Conservation (phyloP, 2,888 invertebrate species). For the Platerodrilus igneus region DNA sequence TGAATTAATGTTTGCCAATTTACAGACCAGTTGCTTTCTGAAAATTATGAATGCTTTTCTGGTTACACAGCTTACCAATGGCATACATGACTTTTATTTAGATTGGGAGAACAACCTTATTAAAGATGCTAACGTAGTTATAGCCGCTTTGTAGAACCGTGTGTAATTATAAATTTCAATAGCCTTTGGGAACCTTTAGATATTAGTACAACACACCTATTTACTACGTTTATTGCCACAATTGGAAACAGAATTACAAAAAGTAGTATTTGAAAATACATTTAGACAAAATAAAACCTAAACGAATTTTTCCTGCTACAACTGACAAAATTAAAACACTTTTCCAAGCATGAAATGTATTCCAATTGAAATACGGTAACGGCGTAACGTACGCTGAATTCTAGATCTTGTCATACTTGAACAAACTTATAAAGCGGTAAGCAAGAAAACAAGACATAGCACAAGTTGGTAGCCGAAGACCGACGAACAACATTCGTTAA, state of each 20-base stretch:
- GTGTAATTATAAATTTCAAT: too few species aligned
- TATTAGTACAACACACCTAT: constrained; percentile 13
- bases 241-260: constrained; percentile 19
- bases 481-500: constrained; percentile 41
- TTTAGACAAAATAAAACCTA: constrained; percentile 24
- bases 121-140: too few species aligned
- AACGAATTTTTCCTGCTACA: constrained; percentile 17
- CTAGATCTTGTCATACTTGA: constrained; percentile 26
- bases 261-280: constrained; percentile 24
- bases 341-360: constrained; percentile 38
- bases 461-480: constrained; percentile 23
- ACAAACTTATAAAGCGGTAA: constrained; percentile 22
- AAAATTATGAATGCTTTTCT: constrained; percentile 8
- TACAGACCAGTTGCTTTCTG: too few species aligned
- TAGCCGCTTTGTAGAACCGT: too few species aligned
- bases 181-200: constrained; percentile 9
- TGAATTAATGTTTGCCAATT: constrained; percentile 3
- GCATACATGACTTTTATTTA: too few species aligned
- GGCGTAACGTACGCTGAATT: constrained; percentile 33
- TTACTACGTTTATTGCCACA: constrained; percentile 22
- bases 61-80: too few species aligned
- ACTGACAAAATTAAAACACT: constrained; percentile 35
- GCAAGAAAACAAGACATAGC: constrained; percentile 23
- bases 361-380: constrained; percentile 40
- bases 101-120: too few species aligned